phyloP scores from a whole-genome alignment of 2,888 invertebrate genomes.

The Morpho achilles region DNA sequence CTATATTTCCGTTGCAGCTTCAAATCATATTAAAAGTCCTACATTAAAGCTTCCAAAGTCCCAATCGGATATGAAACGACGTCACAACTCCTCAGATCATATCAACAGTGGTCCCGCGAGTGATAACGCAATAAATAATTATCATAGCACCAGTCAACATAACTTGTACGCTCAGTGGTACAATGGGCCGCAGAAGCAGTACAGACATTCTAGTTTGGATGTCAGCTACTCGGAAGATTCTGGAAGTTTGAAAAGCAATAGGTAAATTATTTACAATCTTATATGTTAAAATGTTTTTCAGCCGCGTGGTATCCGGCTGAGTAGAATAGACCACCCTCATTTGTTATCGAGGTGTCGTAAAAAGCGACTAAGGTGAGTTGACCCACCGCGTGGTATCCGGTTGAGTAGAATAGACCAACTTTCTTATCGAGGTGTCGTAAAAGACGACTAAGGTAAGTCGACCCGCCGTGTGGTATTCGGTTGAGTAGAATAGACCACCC shows the following conservation, averaged over 20 bases:
- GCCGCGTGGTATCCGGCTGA: no score
- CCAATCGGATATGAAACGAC: slow-evolving; percentile 80
- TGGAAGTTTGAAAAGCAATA: slow-evolving; percentile 82
- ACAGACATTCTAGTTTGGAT: slow-evolving; percentile 67
- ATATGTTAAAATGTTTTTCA: no score
- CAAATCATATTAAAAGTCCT: slow-evolving; percentile 53
- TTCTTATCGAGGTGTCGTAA: no score
- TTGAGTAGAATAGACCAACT: no score
- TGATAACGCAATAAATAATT: slow-evolving; percentile 62
- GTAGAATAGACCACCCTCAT: no score
- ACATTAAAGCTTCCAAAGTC: slow-evolving; percentile 59
- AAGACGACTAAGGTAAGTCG: no score
- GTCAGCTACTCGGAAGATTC: slow-evolving; percentile 83
- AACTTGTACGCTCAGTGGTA: slow-evolving; percentile 65
- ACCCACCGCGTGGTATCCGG: no score
- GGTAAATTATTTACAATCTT: slow-evolving; percentile 41
- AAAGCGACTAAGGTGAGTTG: no score
- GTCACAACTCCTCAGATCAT: slow-evolving; percentile 68
- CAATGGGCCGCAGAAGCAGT: slow-evolving; percentile 46
- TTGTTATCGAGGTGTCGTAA: no score
- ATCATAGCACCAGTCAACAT: slow-evolving; percentile 58
- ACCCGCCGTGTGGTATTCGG: no score
- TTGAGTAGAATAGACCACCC: no score
- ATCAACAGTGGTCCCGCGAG: slow-evolving; percentile 48
- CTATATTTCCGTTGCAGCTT: slow-evolving; percentile 40